Evolutionary conservation across 2,888 invertebrate genomes (phyloP).

Genomic region (Drosophila tripunctata): DNA sequence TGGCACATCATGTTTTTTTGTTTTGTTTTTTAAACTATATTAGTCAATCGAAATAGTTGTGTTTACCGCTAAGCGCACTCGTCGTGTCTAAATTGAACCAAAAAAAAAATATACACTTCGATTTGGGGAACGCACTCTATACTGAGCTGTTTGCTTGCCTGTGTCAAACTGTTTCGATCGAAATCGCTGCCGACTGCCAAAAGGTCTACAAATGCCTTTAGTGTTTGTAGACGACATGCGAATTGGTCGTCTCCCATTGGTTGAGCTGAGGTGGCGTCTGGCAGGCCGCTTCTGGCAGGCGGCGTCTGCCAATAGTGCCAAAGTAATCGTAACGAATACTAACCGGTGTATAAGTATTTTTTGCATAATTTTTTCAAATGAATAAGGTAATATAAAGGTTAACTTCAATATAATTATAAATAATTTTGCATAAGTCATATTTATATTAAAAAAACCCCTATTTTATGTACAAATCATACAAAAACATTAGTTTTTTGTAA

Average conservation of each 20-base stretch:
- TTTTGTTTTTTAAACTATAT: slow-evolving; percentile 6
- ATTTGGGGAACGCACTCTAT: slow-evolving; percentile 14
- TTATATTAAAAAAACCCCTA: background rate
- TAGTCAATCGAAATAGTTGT: slow-evolving; percentile 40
- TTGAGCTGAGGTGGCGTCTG: slow-evolving; percentile 52
- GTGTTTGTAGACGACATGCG: slow-evolving; percentile 35
- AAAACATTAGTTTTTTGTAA: background rate
- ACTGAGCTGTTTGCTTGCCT: slow-evolving; percentile 46
- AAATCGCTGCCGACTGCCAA: slow-evolving; percentile 34
- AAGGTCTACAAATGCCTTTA: slow-evolving; percentile 42
- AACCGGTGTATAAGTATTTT: slow-evolving; percentile 5
- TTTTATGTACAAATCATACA: background rate
- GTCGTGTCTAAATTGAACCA: slow-evolving; percentile 51
- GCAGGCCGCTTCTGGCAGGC: slow-evolving; percentile 67
- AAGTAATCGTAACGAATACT: slow-evolving; percentile 17
- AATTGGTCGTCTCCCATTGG: slow-evolving; percentile 48
- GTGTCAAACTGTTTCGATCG: slow-evolving; percentile 52
- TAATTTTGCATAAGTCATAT: background rate
- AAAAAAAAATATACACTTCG: slow-evolving; percentile 37
- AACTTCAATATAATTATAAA: too few species aligned
- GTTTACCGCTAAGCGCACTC: slow-evolving; percentile 73
- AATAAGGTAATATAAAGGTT: background rate
- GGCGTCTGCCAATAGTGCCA: slow-evolving; percentile 59
- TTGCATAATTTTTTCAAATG: background rate
- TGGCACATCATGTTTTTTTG: slow-evolving; percentile 18